Evolutionary conservation across 1,140 invertebrate genomes (phyloP).

Genomic region (Parasteatoda tepidariorum): DNA sequence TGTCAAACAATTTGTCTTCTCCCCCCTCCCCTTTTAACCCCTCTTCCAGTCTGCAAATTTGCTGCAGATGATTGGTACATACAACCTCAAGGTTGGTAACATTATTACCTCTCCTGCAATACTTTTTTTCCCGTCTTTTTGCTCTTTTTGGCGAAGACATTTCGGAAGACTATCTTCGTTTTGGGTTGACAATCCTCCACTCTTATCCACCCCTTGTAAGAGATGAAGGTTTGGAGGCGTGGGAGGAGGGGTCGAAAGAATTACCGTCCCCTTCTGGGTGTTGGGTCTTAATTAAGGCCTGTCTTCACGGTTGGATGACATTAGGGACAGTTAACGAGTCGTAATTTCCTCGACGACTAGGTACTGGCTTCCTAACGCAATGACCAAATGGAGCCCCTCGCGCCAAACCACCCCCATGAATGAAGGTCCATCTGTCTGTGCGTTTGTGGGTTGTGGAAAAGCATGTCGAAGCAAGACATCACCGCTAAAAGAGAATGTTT

Average conservation of each 20-base stretch:
- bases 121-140: constrained; percentile 10
- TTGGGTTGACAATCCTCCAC: constrained; percentile 40
- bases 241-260: constrained; percentile 12
- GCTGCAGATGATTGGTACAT: constrained; percentile 28
- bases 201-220: not conserved
- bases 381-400: constrained; percentile 41
- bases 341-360: constrained; percentile 50
- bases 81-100: constrained; percentile 42
- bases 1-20: constrained; percentile 58
- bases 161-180: constrained; percentile 28
- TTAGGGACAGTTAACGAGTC: constrained; percentile 51
- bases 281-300: constrained; percentile 56
- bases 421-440: constrained; percentile 2
- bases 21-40: not conserved
- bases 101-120: constrained; percentile 16
- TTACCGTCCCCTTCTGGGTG: constrained; percentile 21
- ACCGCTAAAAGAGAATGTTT: constrained; percentile 13
- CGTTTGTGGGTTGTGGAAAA: not conserved
- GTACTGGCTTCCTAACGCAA: constrained; percentile 35
- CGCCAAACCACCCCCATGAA: constrained; percentile 44
- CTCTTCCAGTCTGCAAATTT: not conserved
- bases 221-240: not conserved
- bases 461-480: constrained; percentile 15
- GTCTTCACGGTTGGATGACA: constrained; percentile 50
- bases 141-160: constrained; percentile 20